These are phyloP conservation scores for Sitodiplosis mosellana DNA, from an alignment of 1,140 invertebrate genomes.

Conservation along the genomic window DNA sequence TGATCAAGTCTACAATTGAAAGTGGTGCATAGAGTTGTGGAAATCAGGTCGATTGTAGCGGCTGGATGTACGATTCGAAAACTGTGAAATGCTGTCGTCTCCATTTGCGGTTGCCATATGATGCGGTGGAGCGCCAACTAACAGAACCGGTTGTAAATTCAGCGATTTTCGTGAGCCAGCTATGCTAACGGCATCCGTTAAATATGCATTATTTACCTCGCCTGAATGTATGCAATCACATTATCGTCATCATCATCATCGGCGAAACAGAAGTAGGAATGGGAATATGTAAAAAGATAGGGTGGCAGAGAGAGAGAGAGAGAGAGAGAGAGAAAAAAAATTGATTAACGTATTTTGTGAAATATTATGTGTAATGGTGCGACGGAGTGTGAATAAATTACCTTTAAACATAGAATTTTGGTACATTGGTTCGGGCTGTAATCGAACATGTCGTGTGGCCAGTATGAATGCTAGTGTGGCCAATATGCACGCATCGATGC, in stretches of 20 bases:
- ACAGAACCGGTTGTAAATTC: slow-evolving; percentile 64
- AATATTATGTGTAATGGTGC: not conserved
- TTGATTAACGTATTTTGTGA: not conserved
- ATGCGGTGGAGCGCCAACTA: slow-evolving; percentile 22
- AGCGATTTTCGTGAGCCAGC: slow-evolving; percentile 68
- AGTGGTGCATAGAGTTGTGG: slow-evolving; percentile 12
- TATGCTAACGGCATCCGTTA: slow-evolving; percentile 59
- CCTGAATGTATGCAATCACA: slow-evolving; percentile 34
- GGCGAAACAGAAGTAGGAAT: not conserved
- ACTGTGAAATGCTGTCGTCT: slow-evolving; percentile 54
- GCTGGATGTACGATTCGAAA: slow-evolving; percentile 44
- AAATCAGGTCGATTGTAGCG: slow-evolving; percentile 24
- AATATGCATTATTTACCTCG: slow-evolving; percentile 70
- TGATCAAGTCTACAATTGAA: slow-evolving; percentile 2
- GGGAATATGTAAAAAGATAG: not conserved
- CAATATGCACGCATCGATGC: slow-evolving; percentile 76
- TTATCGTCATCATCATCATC: no score
- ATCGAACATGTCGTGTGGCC: slow-evolving; percentile 67
- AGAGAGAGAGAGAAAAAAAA: no score
- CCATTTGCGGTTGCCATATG: slow-evolving; percentile 10
- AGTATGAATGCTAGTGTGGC: slow-evolving; percentile 85
- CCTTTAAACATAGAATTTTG: slow-evolving; percentile 42
- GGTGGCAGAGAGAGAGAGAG: not conserved
- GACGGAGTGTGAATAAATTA: slow-evolving; percentile 11
- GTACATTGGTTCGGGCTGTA: slow-evolving; percentile 65